Conservation (phyloP, 2,888 invertebrate species). For the Mesorhabditis spiculigera region DNA sequence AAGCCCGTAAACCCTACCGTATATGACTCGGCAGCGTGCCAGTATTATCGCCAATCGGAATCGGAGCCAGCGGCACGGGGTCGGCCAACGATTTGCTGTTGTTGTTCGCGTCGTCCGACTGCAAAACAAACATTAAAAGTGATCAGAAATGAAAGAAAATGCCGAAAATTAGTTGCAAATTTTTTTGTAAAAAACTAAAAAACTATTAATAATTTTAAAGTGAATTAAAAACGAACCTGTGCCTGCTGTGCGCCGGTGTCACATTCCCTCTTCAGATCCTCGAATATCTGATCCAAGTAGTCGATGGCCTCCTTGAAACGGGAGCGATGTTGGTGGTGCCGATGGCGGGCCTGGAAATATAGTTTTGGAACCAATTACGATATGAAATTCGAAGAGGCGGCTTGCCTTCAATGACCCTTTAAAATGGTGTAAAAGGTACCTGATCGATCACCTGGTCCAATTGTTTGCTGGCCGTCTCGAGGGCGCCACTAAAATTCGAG, state of each 20-base stretch:
- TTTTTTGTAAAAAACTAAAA: too few relatives aligned
- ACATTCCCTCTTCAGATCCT: slow-evolving; percentile 53
- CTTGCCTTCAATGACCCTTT: neutral
- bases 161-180: too few relatives aligned
- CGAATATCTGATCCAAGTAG: slow-evolving; percentile 57
- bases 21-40: too few relatives aligned
- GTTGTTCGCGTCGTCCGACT: too few relatives aligned
- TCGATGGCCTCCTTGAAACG: slow-evolving; percentile 58
- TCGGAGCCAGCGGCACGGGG: too few relatives aligned
- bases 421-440: slow-evolving; percentile 17
- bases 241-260: slow-evolving; percentile 25
- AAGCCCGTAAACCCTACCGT: too few relatives aligned
- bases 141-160: too few relatives aligned
- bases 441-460: slow-evolving; percentile 56
- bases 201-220: too few relatives aligned
- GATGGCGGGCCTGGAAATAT: slow-evolving; percentile 23
- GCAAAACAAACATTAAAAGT: too few relatives aligned
- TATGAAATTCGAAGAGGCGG: neutral
- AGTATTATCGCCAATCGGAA: too few relatives aligned
- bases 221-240: neutral
- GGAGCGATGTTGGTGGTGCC: slow-evolving; percentile 40
- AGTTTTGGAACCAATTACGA: too few relatives aligned
- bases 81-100: too few relatives aligned
- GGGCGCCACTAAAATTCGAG: slow-evolving; percentile 33
- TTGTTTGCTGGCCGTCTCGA: slow-evolving; percentile 49